Evolutionary conservation across 2,113 vertebrate species (phyloP), one percentile per base, ranked within the genome.

Genomic region (Cairina moschata): DNA sequence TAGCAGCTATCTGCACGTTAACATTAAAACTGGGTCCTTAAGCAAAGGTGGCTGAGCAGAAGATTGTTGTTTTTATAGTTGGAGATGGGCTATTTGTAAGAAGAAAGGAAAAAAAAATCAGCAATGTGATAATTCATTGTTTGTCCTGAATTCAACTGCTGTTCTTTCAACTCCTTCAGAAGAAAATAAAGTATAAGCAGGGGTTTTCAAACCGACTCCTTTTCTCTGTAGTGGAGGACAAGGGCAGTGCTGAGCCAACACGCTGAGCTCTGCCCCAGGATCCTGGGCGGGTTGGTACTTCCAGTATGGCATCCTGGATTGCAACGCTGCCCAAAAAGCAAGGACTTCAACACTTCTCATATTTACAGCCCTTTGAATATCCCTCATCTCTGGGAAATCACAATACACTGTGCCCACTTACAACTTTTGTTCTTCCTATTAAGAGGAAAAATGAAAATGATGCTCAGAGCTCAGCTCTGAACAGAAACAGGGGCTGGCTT

Each of bases 371-470:
- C 80, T 74, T 65, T 62, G 40, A 17, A 32, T 44, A 20, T 12
- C 40, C 21, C 48, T 67, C 0, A 80, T 36, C 25, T 81, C 42
- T 54, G 36, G 26, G 40, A 75, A 5, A 26, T 86, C 60, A 78
- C 22, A 52, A n/a, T 81, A 44, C 0, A 0, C 22, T 2, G 0
- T 4, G 22, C 50, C 28, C 17, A 23, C 32, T 74, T 38, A 17
- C 2, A 25, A 34, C 11, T 85, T 75, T 34, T 55, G 8, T 44
- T 29, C n/a, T n/a, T 62, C 21, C 58, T 46, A 36, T 29, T 60
- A 46, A 16, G 42, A 59, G 32, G 25, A 60, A 46, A n/a, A 59
- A 48, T 3, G 20, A 20, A 68, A 73, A 40, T 2, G 11, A 36
- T 56, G 29, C 10, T 71, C 26, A 1, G 8, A 66, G 28, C 25